Percentiles rank a stretch among this genome's conserved stretches.
Evolutionary conservation across 1,140 invertebrate genomes (phyloP).

Genomic region (Lepidurus apus): DNA sequence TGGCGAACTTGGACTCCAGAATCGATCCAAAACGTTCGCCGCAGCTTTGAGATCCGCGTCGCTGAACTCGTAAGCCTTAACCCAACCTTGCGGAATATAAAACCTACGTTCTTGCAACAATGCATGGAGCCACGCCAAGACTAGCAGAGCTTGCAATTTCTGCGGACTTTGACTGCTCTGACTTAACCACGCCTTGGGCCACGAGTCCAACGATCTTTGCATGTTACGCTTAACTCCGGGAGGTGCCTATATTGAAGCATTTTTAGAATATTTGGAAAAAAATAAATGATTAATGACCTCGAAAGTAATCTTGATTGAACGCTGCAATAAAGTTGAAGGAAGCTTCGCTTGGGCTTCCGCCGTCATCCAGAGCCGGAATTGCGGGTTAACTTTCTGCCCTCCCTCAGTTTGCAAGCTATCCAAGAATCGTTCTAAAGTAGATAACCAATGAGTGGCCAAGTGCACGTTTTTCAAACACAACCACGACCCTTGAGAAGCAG

Average conservation of each 20-base stretch:
- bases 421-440: constrained; percentile 54
- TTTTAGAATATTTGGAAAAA: constrained; percentile 23
- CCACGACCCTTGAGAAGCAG: constrained; percentile 61
- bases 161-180: constrained; percentile 38
- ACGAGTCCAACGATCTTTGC: constrained; percentile 54
- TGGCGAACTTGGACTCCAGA: constrained; percentile 42
- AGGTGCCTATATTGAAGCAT: constrained; percentile 50
- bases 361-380: constrained; percentile 72
- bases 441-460: constrained; percentile 71
- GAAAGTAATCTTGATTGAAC: constrained; percentile 75
- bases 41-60: constrained; percentile 75
- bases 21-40: constrained; percentile 61
- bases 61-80: constrained; percentile 84
- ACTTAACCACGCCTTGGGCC: constrained; percentile 50
- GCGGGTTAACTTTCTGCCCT: constrained; percentile 50
- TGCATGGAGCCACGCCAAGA: constrained; percentile 76
- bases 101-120: constrained; percentile 61
- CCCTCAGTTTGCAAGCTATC: background rate
- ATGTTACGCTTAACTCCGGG: constrained; percentile 62
- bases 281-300: constrained; percentile 54
- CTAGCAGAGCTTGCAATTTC: constrained; percentile 57
- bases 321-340: constrained; percentile 57
- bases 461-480: constrained; percentile 83
- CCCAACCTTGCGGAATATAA: constrained; percentile 82
- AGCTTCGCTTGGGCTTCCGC: constrained; percentile 63